Evolutionary conservation across 2,888 invertebrate genomes (phyloP).

Genomic region (Hyalella azteca): DNA sequence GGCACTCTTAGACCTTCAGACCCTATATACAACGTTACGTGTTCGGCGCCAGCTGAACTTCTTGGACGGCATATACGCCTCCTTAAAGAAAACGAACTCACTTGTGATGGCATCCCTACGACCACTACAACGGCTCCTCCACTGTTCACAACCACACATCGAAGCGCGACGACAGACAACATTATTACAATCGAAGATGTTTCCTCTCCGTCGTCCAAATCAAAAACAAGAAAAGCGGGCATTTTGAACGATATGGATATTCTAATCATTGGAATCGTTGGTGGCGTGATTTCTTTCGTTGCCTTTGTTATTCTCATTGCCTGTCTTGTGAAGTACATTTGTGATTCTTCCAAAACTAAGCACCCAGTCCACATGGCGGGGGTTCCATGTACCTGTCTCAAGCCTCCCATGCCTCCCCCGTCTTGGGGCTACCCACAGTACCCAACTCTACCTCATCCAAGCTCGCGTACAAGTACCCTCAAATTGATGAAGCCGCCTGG

Average conservation of each 20-base stretch:
- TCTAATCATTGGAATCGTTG: constrained; percentile 92
- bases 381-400: constrained; percentile 68
- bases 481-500: constrained; percentile 62
- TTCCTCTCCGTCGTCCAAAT: constrained; percentile 69
- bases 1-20: constrained; percentile 56
- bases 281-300: constrained; percentile 89
- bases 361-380: constrained; percentile 61
- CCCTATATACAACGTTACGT: constrained; percentile 63
- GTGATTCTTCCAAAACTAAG: constrained; percentile 71
- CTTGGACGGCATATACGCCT: constrained; percentile 74
- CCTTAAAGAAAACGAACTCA: constrained; percentile 80
- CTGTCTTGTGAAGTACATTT: constrained; percentile 79
- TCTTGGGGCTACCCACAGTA: constrained; percentile 60
- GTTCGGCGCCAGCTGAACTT: constrained; percentile 75
- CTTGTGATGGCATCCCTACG: constrained; percentile 70
- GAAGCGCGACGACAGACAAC: constrained; percentile 77
- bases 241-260: constrained; percentile 72
- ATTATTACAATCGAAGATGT: constrained; percentile 79
- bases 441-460: constrained; percentile 60
- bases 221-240: constrained; percentile 33
- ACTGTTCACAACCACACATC: constrained; percentile 64
- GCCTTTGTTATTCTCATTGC: constrained; percentile 84
- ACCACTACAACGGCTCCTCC: constrained; percentile 63
- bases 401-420: constrained; percentile 61
- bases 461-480: constrained; percentile 60